phyloP scores from a whole-genome alignment of 2,797 vertebrate species.

The Choloepus didactylus region DNA sequence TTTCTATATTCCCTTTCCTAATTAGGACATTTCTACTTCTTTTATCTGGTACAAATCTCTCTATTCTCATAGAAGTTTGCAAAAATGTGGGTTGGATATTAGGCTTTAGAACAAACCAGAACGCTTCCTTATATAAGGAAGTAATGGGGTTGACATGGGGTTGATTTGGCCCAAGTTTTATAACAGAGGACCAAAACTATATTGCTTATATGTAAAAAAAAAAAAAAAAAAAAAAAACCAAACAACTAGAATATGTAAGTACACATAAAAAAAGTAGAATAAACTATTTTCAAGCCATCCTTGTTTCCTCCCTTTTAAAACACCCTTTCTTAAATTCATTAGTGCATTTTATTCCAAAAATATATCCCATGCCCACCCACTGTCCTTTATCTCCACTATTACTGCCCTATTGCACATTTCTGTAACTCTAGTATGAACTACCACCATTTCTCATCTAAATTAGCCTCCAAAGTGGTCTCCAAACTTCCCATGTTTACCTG shows the following conservation, averaged over 20 bases:
- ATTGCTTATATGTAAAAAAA: background rate
- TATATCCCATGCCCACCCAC: background rate
- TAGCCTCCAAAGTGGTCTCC: too few species aligned
- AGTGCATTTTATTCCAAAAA: background rate
- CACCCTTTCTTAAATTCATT: background rate
- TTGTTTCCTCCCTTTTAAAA: background rate
- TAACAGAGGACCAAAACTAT: background rate
- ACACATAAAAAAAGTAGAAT: background rate
- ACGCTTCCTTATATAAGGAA: constrained; percentile 19
- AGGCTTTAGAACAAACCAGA: constrained; percentile 7
- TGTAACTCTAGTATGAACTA: background rate
- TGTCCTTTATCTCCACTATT: background rate
- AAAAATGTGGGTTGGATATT: background rate
- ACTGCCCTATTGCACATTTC: background rate
- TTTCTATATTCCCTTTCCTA: background rate
- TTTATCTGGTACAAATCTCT: constrained; percentile 8
- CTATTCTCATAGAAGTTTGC: background rate
- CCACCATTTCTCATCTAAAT: background rate
- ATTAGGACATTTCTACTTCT: background rate
- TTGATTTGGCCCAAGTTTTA: background rate
- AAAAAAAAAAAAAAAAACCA: background rate
- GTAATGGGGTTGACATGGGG: background rate
- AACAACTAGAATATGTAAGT: background rate
- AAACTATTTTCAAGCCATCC: background rate
- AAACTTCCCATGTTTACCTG: too few species aligned